Base-by-base conservation (phyloP, 2,888 invertebrate species). In the Athripsodes cinereus region DNA sequence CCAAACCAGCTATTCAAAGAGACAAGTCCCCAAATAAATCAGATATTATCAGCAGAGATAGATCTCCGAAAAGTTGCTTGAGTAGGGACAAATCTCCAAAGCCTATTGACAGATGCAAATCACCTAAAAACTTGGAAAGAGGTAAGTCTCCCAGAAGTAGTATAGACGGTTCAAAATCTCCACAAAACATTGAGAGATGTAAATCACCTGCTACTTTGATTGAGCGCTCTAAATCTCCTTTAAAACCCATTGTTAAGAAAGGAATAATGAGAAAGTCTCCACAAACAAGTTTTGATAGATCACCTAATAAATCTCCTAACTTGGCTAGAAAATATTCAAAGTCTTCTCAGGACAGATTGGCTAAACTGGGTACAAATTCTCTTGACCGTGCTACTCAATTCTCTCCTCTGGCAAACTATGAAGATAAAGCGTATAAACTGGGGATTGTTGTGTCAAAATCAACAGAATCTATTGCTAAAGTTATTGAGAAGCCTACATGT, bases 401-500 rank as follows among this genome's bases (percentile, higher is more conserved):
- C 65, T 79, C 79, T 2, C 77, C 78, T 65, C 68, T 79, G 11
- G 76, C 78, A 5, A 77, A 77, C 65, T 78, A 73, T 2, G 79
- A 79, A 67, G 78, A 79, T 57, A 78, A 78, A 64, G 79, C 78
- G 2, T 74, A 77, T 59, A 75, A 74, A 68, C 78, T 79, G 75
- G 79, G 78, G 1, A 81, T 82, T 53, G 81, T 83, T 35, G 79
- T 81, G 0, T 74, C 81, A 1, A 78, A 79, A 63, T 80, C 80
- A 1, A 80, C 80, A 1, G 80, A 81, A 66, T 79, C 79, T 1
- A 79, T 80, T 49, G 73, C 76, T 13, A 75, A 75, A 67, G 76
- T 81, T 13, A 81, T 87, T 57, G 87, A 87, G 64, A 83, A 85
- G 59, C 84, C 86, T 50, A 86, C 86, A 22, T 88, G 87, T 73